Conservation (phyloP, 1,140 invertebrate species). For the Tyrophagus putrescentiae region DNA sequence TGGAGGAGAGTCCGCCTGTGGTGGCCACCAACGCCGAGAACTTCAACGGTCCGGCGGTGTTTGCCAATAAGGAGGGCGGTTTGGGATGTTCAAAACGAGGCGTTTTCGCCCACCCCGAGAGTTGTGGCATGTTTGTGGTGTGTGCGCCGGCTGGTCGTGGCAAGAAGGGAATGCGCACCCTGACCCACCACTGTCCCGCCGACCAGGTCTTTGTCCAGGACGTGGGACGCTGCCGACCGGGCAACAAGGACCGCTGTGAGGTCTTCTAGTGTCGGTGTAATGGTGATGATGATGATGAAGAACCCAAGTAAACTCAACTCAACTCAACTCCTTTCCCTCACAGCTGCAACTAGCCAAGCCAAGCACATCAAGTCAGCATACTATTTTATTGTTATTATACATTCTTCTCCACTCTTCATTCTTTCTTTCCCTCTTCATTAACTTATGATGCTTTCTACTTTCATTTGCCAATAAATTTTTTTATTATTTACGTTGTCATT, state of each 20-base stretch:
- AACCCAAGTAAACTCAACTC: neutral
- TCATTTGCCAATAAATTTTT: too few species aligned
- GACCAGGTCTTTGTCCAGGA: constrained; percentile 26
- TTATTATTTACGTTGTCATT: too few species aligned
- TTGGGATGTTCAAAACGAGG: constrained; percentile 28
- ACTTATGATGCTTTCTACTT: neutral
- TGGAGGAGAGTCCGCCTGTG: neutral
- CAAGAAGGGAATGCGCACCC: constrained; percentile 23
- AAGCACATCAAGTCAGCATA: neutral
- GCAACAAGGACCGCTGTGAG: constrained; percentile 22
- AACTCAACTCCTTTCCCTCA: too few species aligned
- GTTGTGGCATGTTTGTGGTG: constrained; percentile 29
- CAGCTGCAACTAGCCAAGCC: neutral
- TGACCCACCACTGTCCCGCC: constrained; percentile 29
- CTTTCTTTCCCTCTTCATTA: neutral
- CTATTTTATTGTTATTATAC: neutral
- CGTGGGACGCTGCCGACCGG: constrained; percentile 22
- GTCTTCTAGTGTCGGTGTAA: constrained; percentile 3
- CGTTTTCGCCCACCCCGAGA: constrained; percentile 28
- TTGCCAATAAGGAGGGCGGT: constrained; percentile 20
- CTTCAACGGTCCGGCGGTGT: constrained; percentile 22
- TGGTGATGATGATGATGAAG: neutral
- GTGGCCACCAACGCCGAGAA: constrained; percentile 16
- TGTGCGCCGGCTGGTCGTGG: constrained; percentile 26
- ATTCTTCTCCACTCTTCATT: neutral